Evolutionary conservation across 2,797 vertebrate genomes (phyloP).

Genomic region (Halcyon leucocephala): DNA sequence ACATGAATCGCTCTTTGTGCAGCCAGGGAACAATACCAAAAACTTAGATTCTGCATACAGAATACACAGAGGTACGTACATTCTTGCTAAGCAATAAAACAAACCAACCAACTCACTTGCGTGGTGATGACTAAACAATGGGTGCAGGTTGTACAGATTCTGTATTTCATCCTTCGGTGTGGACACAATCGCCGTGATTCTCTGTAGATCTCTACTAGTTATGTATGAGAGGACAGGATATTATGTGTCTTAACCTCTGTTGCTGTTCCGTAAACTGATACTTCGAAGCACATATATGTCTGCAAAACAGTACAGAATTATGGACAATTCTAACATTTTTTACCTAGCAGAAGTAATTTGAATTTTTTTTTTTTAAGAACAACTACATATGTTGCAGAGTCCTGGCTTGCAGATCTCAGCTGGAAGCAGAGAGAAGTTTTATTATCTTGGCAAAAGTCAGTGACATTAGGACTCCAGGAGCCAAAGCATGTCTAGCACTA

Average conservation of each 20-base stretch:
- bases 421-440: not conserved
- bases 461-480: not conserved
- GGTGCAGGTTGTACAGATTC: not conserved
- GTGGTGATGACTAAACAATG: not conserved
- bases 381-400: not conserved
- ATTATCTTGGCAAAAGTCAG: not conserved
- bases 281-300: not conserved
- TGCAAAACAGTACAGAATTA: constrained; percentile 4
- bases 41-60: not conserved
- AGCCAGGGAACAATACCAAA: not conserved
- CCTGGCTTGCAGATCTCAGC: not conserved
- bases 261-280: not conserved
- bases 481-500: not conserved
- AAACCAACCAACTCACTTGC: not conserved
- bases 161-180: not conserved
- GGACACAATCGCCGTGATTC: not conserved
- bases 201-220: not conserved
- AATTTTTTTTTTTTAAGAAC: not conserved
- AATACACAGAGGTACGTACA: not conserved
- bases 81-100: constrained; percentile 24
- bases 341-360: not conserved
- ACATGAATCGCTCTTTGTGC: not conserved
- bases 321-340: not conserved
- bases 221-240: not conserved
- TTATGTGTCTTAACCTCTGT: not conserved